Base-by-base conservation (phyloP, 2,797 vertebrate genomes). In the Sebastes aleutianus region DNA sequence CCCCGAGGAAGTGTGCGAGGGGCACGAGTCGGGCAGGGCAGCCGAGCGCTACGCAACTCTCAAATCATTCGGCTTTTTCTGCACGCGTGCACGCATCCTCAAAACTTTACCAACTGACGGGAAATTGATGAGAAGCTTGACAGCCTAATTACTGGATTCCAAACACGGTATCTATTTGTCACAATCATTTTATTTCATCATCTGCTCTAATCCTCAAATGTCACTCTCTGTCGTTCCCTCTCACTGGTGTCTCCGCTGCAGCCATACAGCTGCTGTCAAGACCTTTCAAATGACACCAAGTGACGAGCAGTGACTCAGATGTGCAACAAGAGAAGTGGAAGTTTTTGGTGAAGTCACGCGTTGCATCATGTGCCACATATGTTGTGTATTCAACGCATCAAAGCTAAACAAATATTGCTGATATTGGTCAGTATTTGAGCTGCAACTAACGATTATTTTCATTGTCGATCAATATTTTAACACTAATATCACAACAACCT, bases 271-370 rank as follows among this genome's bases (percentile, higher is more conserved):
- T 32, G 73, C 65, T 47, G 72, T 57, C 31, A 34, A 32, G 59
- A 82, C 54, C 50, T 57, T 70, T 57, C n/a, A 64, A 59, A 66
- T 54, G 66, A 68, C 65, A 70, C 13, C 36, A 34, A 62, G 26
- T 4, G 62, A 82, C 24, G 39, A 84, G 59, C 58, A 64, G 47
- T 26, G 13, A 54, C n/a, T 68, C 12, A 22, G 12, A 69, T 27
- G 27, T 4, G 26, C 43, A 56, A 29, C 20, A n/a, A 2, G n/a
- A 70, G 77, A 83, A 85, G 73, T 82, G 64, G 83, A 74, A 80
- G n/a, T 34, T 47, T 77, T 71, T 16, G 70, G 29, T 54, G 13
- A 84, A 76, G 77, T 62, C 69, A 13, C 22, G 9, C 9, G 11
- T 70, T 76, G 70, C 29, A 71, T 79, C 67, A 82, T 63, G 47